phyloP scores from a whole-genome alignment of 2,113 vertebrate species.

The Eulemur macaco region DNA sequence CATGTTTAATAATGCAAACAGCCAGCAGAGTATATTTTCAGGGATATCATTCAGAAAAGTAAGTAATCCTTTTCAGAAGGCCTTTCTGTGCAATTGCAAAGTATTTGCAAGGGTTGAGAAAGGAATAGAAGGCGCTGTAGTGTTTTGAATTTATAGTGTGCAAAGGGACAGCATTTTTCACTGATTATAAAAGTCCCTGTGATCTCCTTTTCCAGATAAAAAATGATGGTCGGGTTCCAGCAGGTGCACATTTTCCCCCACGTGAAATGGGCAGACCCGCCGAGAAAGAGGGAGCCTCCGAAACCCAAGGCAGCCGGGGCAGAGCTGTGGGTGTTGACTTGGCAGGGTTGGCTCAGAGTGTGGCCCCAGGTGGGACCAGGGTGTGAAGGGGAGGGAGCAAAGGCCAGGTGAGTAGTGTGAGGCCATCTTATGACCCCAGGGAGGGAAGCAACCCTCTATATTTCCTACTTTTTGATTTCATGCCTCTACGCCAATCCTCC shows the following conservation, averaged over 20 bases:
- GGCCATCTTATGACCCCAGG: neutral
- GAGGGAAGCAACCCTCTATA: neutral
- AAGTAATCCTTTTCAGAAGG: neutral
- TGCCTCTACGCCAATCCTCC: neutral
- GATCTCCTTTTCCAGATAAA: neutral
- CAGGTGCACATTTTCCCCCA: neutral
- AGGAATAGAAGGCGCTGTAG: neutral
- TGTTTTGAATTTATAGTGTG: neutral
- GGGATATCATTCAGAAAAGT: neutral
- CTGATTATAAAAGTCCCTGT: neutral
- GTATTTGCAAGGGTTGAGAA: neutral
- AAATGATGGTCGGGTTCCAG: neutral
- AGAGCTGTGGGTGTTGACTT: neutral
- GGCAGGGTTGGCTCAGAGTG: neutral
- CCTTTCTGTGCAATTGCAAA: neutral
- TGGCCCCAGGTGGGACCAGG: neutral
- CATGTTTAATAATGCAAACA: neutral
- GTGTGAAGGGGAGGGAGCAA: neutral
- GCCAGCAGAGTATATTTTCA: neutral
- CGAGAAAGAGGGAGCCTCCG: neutral
- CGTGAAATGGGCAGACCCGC: neutral
- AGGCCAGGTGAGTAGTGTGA: neutral
- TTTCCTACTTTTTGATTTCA: neutral
- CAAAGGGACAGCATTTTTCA: neutral
- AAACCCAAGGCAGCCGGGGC: rapidly evolving